Base-by-base conservation (phyloP, 2,888 invertebrate species). In the Drosophila tripunctata region DNA sequence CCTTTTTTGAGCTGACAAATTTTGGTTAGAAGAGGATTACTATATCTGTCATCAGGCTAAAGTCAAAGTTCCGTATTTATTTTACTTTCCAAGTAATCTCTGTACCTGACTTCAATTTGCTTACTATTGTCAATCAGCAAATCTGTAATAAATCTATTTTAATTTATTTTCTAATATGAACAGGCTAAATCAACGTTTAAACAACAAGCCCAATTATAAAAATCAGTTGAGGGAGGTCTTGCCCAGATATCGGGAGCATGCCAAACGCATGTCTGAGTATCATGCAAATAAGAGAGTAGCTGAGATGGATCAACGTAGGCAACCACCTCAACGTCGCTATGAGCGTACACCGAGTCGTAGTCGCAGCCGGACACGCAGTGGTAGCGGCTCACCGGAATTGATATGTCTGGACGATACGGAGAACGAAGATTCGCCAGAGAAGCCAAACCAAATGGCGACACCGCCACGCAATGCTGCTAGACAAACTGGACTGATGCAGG, bases 341-440 rank as follows among this genome's bases (percentile, higher is more conserved):
- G 38, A 44, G 14, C 51, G 51, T 1, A 58, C 75, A 7, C 64
- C 51, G 3, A 66, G 68, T 5, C 62, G 33, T 4, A 68, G 52
- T 35, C 57, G 12, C 10, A 27, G 10, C 8, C 27, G 27, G 10
- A 10, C 27, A 10, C 27, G 43, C n/a, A 43, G 43, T 19, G 47
- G 27, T 7, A 80, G 74, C 12, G 24, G 0, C 12, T 78, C 81
- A 6, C 71, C 76, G 0, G 83, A 85, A 6, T 51, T 84, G 0
- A 80, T 84, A 4, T 84, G 83, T 12, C 52, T 84, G 43, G 85
- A 85, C 19, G 83, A 85, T 27, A 83, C 85, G 2, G 83, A 83
- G 35, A 82, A 84, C 31, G 83, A 84, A 5, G 85, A 84, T 5
- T 77, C 85, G 1, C 83, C 83, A 0, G 78, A 80, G 12, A 84